Base-by-base conservation (phyloP, 2,113 vertebrate genomes). In the Thinocorus orbignyianus region DNA sequence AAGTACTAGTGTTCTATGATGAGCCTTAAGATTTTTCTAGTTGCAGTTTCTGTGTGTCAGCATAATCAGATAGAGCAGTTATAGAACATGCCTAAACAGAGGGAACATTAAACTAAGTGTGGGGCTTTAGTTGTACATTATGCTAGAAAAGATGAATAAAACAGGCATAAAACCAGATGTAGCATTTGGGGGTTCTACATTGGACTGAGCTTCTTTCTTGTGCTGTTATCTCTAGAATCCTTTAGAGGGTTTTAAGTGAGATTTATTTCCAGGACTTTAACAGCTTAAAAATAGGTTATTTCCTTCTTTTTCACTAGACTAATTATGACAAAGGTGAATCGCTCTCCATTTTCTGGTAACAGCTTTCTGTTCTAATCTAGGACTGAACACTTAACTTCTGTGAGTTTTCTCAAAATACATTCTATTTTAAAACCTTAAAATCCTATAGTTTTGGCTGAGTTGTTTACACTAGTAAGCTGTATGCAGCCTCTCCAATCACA, bases 101-200 rank as follows among this genome's bases (percentile, higher is more conserved):
- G 87, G 89, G 84, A 94, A 60, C 58, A 80, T 72, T 48, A 87
- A 89, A 84, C 31, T 62, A 89, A 74, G 10, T 60, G 41, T 35
- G 48, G 71, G 19, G 26, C n/a, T 26, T 72, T 41, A 82, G 54
- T 72, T 72, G 48, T 85, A n/a, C 10, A 7, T 85, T 65, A 31
- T 65, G 33, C 15, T 55, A 44, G 35, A 57, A 81, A 87, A 78
- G n/a, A 49, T 58, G 7, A 60, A 18, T 61, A 62, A 89, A 79
- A 81, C 1, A 7, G 11, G 7, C 65, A 69, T 41, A 58, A 89
- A 87, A 42, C 7, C 26, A 25, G 22, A 60, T 51, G 24, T n/a
- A 23, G 6, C 37, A 41, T 4, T 39, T 42, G 57, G 49, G 39
- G 0, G 0, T 72, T 87, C 52, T 84, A 0, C 31, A 3, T 11